A percentile compares a stretch with the other conserved stretches of the same genome.
These are phyloP conservation scores for Sebastes matsubarae DNA, from an alignment of 2,797 vertebrate species.

Conservation along the genomic window DNA sequence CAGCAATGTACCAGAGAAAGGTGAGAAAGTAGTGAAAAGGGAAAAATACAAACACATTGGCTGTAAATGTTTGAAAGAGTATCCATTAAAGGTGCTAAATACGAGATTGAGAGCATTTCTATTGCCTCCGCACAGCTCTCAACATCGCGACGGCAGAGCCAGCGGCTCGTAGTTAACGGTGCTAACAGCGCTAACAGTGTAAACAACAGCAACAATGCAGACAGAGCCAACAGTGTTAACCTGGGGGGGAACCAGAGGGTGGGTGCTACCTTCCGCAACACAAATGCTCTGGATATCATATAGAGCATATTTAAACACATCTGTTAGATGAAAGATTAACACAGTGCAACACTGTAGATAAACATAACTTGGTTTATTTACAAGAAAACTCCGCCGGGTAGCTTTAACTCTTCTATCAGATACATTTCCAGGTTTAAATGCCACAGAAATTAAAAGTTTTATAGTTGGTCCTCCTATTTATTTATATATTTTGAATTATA, in stretches of 20 bases:
- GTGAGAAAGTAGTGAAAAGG: neutral
- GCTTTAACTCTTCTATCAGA: neutral
- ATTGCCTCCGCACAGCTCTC: neutral
- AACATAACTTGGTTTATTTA: neutral
- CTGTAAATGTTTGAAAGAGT: neutral
- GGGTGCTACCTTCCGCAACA: too few relatives aligned
- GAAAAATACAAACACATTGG: neutral
- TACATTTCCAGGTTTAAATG: neutral
- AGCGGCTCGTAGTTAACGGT: neutral
- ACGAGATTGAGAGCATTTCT: neutral
- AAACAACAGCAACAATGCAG: neutral
- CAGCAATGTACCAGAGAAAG: neutral
- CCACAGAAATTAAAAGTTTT: neutral
- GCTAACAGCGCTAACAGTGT: neutral
- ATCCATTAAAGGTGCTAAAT: neutral
- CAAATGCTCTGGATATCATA: too few relatives aligned
- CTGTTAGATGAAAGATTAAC: neutral
- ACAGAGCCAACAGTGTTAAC: neutral
- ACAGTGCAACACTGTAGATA: neutral
- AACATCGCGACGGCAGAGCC: neutral
- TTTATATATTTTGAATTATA: neutral
- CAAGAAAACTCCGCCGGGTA: neutral
- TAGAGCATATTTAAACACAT: too few relatives aligned
- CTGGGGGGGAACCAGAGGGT: too few relatives aligned
- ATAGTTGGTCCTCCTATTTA: neutral